Evolutionary conservation across 2,888 invertebrate genomes (phyloP).

Genomic region (Blastobasis adustella): DNA sequence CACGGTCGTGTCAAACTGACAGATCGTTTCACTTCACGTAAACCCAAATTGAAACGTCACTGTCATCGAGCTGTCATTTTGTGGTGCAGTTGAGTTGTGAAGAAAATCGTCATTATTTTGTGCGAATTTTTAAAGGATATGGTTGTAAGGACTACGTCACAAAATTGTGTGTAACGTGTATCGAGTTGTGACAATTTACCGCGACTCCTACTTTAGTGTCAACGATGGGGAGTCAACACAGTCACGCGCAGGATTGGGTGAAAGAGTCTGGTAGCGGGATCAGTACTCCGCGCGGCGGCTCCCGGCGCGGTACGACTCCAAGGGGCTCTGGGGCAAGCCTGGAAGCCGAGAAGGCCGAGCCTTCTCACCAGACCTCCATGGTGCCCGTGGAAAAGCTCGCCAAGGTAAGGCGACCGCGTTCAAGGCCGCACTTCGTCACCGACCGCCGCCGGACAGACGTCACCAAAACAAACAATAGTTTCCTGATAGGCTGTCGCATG

Average conservation of each 20-base stretch:
- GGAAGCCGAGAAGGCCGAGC: conserved; percentile 60
- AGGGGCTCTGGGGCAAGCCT: conserved; percentile 79
- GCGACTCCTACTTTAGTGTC: not conserved
- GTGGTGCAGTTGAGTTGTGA: too few relatives aligned
- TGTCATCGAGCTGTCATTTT: too few relatives aligned
- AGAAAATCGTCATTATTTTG: too few relatives aligned
- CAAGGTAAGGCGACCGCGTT: conserved; percentile 68
- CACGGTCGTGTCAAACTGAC: too few relatives aligned
- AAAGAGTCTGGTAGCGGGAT: conserved; percentile 44
- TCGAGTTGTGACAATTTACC: too few relatives aligned
- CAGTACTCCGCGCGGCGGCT: conserved; percentile 55
- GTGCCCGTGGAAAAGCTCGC: conserved; percentile 84
- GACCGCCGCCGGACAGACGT: not conserved
- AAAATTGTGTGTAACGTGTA: too few relatives aligned
- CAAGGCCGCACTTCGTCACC: not conserved
- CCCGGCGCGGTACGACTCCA: conserved; percentile 63
- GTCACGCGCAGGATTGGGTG: conserved; percentile 39
- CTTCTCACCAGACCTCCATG: conserved; percentile 60
- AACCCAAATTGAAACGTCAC: too few relatives aligned
- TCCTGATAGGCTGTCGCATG: conserved; percentile 1
- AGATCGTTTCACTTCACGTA: too few relatives aligned
- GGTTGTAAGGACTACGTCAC: too few relatives aligned
- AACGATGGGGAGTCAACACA: conserved; percentile 56
- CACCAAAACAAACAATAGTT: conserved; percentile 8
- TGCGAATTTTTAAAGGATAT: too few relatives aligned